Percentiles rank a stretch among this genome's conserved stretches.
These are phyloP conservation scores for Proales similis DNA, from an alignment of 1,140 invertebrate species.

Conservation along the genomic window DNA sequence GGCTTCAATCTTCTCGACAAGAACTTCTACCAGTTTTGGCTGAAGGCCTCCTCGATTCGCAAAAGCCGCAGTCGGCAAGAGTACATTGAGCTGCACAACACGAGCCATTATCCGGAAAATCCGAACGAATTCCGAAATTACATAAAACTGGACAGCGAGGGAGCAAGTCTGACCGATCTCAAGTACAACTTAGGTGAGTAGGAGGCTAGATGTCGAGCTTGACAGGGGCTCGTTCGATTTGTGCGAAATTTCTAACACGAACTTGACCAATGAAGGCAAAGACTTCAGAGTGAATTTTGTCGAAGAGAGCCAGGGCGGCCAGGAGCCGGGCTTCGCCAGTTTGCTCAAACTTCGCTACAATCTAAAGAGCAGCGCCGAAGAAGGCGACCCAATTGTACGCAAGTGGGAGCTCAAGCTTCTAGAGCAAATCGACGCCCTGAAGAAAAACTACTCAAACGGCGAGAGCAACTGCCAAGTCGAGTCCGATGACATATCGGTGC, in stretches of 20 bases:
- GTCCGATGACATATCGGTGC: too few relatives aligned
- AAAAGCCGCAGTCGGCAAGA: not conserved
- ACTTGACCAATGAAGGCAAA: too few relatives aligned
- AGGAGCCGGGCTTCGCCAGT: conserved; percentile 3
- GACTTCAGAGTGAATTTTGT: conserved; percentile 20
- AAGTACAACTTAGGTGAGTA: conserved; percentile 34
- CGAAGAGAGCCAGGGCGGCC: conserved; percentile 3
- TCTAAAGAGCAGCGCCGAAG: conserved; percentile 16
- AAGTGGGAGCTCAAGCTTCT: conserved; percentile 23
- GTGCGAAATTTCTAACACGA: too few relatives aligned
- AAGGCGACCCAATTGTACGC: not conserved
- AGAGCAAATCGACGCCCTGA: too few relatives aligned
- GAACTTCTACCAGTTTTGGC: not conserved
- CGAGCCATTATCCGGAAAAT: not conserved
- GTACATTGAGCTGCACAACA: not conserved
- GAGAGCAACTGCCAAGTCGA: not conserved
- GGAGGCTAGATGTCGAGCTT: too few relatives aligned
- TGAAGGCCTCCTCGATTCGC: not conserved
- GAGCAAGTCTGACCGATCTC: conserved; percentile 11
- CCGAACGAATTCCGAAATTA: conserved; percentile 25
- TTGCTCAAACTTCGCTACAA: conserved; percentile 35
- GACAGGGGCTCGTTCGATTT: too few relatives aligned
- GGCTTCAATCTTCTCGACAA: conserved; percentile 2
- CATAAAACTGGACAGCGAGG: not conserved
- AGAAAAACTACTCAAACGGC: conserved; percentile 6